Base-by-base conservation (phyloP, 2,113 vertebrate genomes). In the Globicephala melas region DNA sequence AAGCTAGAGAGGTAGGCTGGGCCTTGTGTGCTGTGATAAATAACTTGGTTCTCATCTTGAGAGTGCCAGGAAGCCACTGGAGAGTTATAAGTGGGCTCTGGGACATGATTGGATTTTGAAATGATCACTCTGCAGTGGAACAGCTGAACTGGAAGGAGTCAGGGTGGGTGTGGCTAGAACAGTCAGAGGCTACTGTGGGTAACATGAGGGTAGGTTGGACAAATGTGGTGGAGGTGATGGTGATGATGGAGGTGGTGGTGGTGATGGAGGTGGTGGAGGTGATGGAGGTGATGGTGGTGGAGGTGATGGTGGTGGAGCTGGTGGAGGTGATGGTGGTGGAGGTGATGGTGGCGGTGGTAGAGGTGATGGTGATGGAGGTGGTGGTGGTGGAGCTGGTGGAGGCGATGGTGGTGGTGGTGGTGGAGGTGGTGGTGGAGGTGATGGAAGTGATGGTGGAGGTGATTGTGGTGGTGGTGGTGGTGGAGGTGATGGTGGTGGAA, bases 291-390 rank as follows among this genome's bases (percentile, higher is more conserved):
- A 1, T 23, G 65, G 4, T 67, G 31, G 0, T 6, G 31, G 8
- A 4, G 65, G 8, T 70, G 47, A 0, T 9, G 33, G 5, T 36
- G 33, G 3, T 38, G 28, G 5, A 41, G 38, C 4, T 38, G 38
- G 4, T 38, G 25, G 38, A 38, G 38, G 2, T 36, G 33, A 3
- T 38, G 36, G 3, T 58, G 25, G 3, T 44, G 77, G 2, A 15
- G 12, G 4, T 31, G 63, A 1, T 33, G 33, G 38, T 31, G 65
- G 2, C 23, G 33, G 36, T 36, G 36, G 36, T 36, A 2, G 36
- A 2, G 36, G 2, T n/a, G n/a, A n/a, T n/a, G 21, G 0, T 76
- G 18, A 3, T 6, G 38, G 1, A 2, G 38, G n/a, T n/a, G n/a
- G n/a, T n/a, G n/a, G n/a, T 36, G 36, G 36, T 36, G 36, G 36